Percentiles rank a stretch among this genome's conserved stretches.
These are phyloP conservation scores for Epizoanthus illoricatus DNA, from an alignment of 92 coral and sea anemone genomes.

Conservation along the genomic window DNA sequence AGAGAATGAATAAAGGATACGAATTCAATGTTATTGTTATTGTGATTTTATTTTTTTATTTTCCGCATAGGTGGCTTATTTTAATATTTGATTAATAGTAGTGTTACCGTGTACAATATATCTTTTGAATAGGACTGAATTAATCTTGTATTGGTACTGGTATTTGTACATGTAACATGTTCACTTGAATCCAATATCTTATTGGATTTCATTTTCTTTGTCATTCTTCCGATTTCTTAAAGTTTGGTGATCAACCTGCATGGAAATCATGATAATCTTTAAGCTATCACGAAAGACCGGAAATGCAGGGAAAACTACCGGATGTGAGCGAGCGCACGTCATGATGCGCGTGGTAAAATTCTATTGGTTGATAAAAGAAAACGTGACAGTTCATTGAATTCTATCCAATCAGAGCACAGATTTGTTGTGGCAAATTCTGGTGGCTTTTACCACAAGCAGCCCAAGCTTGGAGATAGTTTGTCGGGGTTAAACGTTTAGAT, in stretches of 20 bases:
- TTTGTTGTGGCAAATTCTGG: constrained; percentile 32
- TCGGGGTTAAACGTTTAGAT: no score
- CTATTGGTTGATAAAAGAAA: constrained; percentile 11
- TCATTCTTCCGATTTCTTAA: background rate
- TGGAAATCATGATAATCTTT: no score
- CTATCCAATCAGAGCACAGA: constrained; percentile 19
- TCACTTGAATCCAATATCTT: no score
- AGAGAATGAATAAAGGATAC: background rate
- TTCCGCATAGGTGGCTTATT: constrained; percentile 23
- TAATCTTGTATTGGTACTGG: no score
- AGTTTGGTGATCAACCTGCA: no score
- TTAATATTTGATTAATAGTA: no score
- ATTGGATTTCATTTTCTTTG: background rate
- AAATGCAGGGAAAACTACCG: constrained; percentile 29
- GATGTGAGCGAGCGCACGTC: background rate
- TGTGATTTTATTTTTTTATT: background rate
- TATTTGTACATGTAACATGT: no score
- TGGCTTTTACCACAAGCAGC: background rate
- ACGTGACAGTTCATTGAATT: background rate
- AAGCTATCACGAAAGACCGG: background rate
- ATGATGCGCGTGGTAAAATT: constrained; percentile 5
- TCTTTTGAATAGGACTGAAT: no score
- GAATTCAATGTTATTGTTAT: background rate
- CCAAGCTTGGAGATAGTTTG: no score
- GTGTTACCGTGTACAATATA: no score